These are phyloP conservation scores for Mamestra configurata DNA, from an alignment of 1,140 invertebrate species.

Conservation along the genomic window DNA sequence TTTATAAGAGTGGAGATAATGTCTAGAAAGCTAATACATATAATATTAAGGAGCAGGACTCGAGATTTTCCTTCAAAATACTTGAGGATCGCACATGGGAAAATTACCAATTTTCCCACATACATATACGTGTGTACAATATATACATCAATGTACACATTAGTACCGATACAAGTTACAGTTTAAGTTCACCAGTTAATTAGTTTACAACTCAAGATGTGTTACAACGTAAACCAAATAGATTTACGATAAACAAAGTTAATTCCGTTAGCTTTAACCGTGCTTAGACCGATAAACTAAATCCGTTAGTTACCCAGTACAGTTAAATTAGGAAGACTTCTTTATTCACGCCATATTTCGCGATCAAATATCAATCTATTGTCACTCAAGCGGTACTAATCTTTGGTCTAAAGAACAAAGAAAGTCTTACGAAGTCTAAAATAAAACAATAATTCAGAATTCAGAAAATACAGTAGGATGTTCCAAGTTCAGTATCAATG, in stretches of 20 bases:
- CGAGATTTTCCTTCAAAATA: too few species aligned
- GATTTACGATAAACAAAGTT: conserved; percentile 37
- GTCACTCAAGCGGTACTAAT: conserved; percentile 33
- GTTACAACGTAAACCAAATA: conserved; percentile 5
- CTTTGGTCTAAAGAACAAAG: neutral
- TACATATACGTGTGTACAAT: too few species aligned
- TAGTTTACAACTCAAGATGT: conserved; percentile 17
- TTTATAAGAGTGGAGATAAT: too few species aligned
- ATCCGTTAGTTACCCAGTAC: conserved; percentile 14
- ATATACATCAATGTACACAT: neutral
- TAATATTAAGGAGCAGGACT: too few species aligned
- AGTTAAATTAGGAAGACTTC: conserved; percentile 8
- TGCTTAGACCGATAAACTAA: conserved; percentile 12
- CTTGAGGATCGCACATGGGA: too few species aligned
- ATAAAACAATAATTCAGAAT: neutral
- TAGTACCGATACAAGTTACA: neutral
- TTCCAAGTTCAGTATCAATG: neutral
- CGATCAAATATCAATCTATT: conserved; percentile 27
- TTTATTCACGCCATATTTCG: conserved; percentile 46
- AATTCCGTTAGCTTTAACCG: conserved; percentile 17
- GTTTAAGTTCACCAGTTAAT: neutral
- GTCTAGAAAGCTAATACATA: too few species aligned
- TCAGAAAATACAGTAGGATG: neutral
- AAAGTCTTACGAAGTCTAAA: neutral
- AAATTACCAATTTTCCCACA: too few species aligned